Base-by-base conservation (phyloP, 2,113 vertebrate genomes). In the Ursus arctos region DNA sequence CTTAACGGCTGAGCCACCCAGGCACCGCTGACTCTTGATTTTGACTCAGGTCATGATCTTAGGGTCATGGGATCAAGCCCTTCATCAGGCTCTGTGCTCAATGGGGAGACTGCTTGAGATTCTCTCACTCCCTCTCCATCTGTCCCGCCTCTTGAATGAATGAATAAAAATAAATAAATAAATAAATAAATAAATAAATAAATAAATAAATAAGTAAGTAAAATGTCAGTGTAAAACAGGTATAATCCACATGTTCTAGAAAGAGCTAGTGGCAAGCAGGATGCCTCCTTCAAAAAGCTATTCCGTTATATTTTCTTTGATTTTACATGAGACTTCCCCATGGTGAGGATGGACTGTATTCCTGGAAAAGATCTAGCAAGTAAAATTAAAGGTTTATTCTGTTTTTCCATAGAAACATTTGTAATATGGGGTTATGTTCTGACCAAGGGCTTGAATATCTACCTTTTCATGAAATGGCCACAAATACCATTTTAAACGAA, bases 341-440 rank as follows among this genome's bases (percentile, higher is more conserved):
- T 6, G 31, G 33, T 85, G 24, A 92, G 43, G 18, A 28, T 49
- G 43, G 18, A 28, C 55, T 53, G 0, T 53, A 43, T 82, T 94
- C 26, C 59, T 94, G 15, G 65, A 79, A 57, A 77, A 95, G 16
- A 67, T 69, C 47, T 0, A 74, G 13, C 14, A 81, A 93, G 81
- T 95, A 21, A 94, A 53, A 84, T 57, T 88, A 59, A 88, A 43
- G 57, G 72, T 59, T 59, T 33, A 51, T 82, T 95, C 51, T 91
- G 7, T 80, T 91, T 89, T 69, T 88, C 57, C 33, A n/a, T 65
- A 43, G 74, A 87, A 83, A 61, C 3, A 40, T 61, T 57, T 89
- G 3, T 80, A 24, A 95, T 63, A 43, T 36, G 28, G 21, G 26
- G 31, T 92, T 77, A 59, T 88, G 24, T 87, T 94, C 82, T 72